Conservation (phyloP, 2,113 vertebrate genomes). For the Colius striatus region DNA sequence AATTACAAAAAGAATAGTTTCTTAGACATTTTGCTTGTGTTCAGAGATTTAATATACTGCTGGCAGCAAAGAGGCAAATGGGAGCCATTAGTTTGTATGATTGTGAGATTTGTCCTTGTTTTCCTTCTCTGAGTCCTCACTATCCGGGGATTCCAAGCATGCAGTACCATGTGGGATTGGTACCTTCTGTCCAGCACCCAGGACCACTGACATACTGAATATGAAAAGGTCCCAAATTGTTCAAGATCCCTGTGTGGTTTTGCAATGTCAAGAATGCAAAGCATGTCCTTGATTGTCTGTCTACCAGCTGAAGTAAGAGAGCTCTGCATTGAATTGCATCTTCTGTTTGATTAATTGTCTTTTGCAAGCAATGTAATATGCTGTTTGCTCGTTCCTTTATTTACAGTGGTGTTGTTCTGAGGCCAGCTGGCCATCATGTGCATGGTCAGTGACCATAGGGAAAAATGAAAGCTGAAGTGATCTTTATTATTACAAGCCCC, state of each 20-base stretch:
- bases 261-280: background rate
- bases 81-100: background rate
- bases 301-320: background rate
- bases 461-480: background rate
- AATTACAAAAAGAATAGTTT: background rate
- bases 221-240: background rate
- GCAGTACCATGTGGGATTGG: background rate
- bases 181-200: background rate
- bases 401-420: background rate
- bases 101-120: background rate
- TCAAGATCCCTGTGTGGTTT: background rate
- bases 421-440: background rate
- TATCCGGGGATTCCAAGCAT: background rate
- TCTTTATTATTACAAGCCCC: background rate
- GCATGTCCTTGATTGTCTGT: background rate
- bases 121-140: background rate
- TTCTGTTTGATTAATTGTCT: background rate
- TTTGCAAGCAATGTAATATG: background rate
- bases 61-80: background rate
- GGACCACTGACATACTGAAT: background rate
- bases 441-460: background rate
- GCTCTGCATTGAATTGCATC: background rate
- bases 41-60: background rate
- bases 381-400: background rate
- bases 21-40: background rate